These are phyloP conservation scores for Mus minutoides DNA, from an alignment of 2,797 vertebrate species.

Conservation along the genomic window DNA sequence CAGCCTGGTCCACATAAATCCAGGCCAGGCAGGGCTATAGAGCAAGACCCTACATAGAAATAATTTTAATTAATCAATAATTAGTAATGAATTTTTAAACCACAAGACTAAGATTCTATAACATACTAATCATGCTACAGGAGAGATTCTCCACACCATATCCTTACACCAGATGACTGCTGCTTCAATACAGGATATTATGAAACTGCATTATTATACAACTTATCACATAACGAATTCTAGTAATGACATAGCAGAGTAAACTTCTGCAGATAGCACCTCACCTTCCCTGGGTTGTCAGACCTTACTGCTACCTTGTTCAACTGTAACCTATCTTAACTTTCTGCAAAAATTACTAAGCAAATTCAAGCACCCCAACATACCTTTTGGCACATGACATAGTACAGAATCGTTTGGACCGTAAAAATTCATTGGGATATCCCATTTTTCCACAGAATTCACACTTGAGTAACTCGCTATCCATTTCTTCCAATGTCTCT, in stretches of 20 bases:
- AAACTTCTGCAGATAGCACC: background rate
- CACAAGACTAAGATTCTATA: background rate
- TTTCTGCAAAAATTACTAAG: slow-evolving; percentile 23
- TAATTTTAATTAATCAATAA: background rate
- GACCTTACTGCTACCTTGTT: background rate
- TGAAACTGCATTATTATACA: slow-evolving; percentile 8
- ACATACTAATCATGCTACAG: background rate
- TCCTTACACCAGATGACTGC: background rate
- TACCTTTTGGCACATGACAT: slow-evolving; percentile 98
- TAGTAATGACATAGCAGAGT: background rate
- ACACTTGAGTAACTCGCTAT: slow-evolving; percentile 94
- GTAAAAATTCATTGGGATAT: slow-evolving; percentile 95
- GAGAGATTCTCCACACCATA: slow-evolving; percentile 21
- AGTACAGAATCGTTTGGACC: slow-evolving; percentile 98
- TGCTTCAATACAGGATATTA: background rate
- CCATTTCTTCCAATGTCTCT: slow-evolving; percentile 92
- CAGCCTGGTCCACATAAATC: background rate
- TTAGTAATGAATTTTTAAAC: background rate
- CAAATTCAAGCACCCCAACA: slow-evolving; percentile 61
- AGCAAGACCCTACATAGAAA: background rate
- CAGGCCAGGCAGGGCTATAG: background rate
- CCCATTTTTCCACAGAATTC: slow-evolving; percentile 98
- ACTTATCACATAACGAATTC: slow-evolving; percentile 30
- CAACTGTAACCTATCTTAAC: background rate
- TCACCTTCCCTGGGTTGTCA: background rate